Evolutionary conservation across 2,888 invertebrate species (phyloP), one percentile per base, ranked within the genome.

Genomic region (Trissolcus brochymenae): DNA sequence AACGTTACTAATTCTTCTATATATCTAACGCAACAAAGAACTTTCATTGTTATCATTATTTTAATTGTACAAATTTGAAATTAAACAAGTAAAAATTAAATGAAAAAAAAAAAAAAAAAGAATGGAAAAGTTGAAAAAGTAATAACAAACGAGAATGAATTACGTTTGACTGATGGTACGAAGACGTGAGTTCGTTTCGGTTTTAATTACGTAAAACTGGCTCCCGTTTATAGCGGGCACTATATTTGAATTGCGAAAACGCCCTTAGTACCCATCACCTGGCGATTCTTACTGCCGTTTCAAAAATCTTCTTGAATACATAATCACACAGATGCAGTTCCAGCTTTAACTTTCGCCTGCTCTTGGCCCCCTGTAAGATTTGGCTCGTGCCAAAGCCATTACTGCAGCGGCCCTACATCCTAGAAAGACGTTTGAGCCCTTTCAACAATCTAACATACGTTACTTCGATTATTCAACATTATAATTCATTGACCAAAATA

Each of bases 311-410:
- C 72, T 77, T 67, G 59, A 81, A 71, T 66, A 66, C 68, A 71
- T 50, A 40, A 40, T 35, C 62, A 66, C 50, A 41, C 62, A 67
- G 75, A 80, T 77, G 74, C 77, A 75, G 62, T 78, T 76, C 35
- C 64, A 76, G 73, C 81, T 77, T 79, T 80, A 79, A 81, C 80
- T 80, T 80, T 80, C 80, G 70, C 40, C 59, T 65, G 67, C 67
- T 55, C 62, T 50, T 49, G 11, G 62, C 70, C 65, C 82, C 77
- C 82, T 79, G 79, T 65, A 76, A 76, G 82, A 84, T 81, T 84
- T 86, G 88, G 88, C 88, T 88, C 88, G 88, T 88, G 88, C 87
- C 88, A 82, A 81, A 74, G 64, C 76, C 85, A 87, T 86, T 86
- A 86, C 87, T 84, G 82, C 85, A 61, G 35, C 61, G 11, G 19